phyloP scores from a whole-genome alignment of 1,140 invertebrate species.

The Bombyx mori region DNA sequence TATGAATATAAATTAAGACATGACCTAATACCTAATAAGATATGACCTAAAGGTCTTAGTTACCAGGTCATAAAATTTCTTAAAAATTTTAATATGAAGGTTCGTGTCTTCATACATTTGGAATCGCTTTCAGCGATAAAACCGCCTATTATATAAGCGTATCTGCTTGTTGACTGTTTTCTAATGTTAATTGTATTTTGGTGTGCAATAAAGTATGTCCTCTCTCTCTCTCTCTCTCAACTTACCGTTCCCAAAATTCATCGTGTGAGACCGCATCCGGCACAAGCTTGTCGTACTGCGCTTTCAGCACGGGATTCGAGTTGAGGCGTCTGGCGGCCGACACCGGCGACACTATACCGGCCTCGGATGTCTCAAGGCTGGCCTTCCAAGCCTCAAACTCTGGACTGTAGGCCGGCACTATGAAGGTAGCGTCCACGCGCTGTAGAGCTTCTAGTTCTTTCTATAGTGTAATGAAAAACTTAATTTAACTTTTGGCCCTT shows the following conservation, averaged over 20 bases:
- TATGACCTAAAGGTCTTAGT: too few relatives aligned
- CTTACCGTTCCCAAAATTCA: constrained; percentile 73
- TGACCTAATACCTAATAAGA: too few relatives aligned
- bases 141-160: too few relatives aligned
- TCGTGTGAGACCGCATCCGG: constrained; percentile 70
- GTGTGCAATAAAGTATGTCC: too few relatives aligned
- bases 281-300: constrained; percentile 70
- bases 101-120: too few relatives aligned
- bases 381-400: constrained; percentile 52
- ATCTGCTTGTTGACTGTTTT: too few relatives aligned
- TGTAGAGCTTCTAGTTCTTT: constrained; percentile 64
- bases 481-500: too few relatives aligned
- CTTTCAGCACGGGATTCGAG: constrained; percentile 58
- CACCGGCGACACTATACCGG: constrained; percentile 22
- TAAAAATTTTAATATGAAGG: too few relatives aligned
- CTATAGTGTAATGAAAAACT: constrained; percentile 20
- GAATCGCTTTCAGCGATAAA: too few relatives aligned
- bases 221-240: not conserved
- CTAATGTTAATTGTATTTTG: too few relatives aligned
- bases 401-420: constrained; percentile 52
- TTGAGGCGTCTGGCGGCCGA: constrained; percentile 58
- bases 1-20: too few relatives aligned
- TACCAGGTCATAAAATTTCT: too few relatives aligned
- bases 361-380: constrained; percentile 29
- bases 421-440: constrained; percentile 65